Percentiles rank a stretch among this genome's conserved stretches.
Evolutionary conservation across 2,888 invertebrate species (phyloP).

Genomic region (Coleophora flavipennella): DNA sequence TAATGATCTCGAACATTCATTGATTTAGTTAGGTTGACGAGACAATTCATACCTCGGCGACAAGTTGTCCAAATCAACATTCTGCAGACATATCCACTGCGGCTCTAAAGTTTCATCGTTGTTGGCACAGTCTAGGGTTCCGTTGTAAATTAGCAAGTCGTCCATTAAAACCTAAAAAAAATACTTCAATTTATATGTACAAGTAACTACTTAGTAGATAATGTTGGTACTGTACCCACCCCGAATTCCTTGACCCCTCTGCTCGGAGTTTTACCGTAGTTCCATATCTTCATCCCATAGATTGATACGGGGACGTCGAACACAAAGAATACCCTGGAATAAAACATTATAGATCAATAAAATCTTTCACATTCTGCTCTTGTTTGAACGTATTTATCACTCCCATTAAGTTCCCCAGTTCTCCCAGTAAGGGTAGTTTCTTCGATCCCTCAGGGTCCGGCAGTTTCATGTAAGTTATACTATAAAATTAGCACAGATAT

Average conservation of each 20-base stretch:
- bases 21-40: too few species aligned
- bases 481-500: too few species aligned
- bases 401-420: too few species aligned
- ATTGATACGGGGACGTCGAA: constrained; percentile 83
- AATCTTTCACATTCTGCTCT: too few species aligned
- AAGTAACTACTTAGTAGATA: too few species aligned
- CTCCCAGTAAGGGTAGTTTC: too few species aligned
- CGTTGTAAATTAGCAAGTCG: constrained; percentile 85
- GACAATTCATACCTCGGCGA: constrained; percentile 39
- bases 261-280: constrained; percentile 84
- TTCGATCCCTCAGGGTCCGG: too few species aligned
- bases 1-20: too few species aligned
- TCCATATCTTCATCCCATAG: constrained; percentile 85
- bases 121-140: constrained; percentile 70
- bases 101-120: constrained; percentile 36
- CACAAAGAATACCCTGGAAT: constrained; percentile 80
- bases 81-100: constrained; percentile 57
- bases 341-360: too few species aligned
- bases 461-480: too few species aligned
- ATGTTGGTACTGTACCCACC: constrained; percentile 58
- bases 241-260: constrained; percentile 88
- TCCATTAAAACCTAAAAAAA: constrained; percentile 80
- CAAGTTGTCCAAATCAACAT: constrained; percentile 39
- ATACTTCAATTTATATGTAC: not conserved
- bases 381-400: too few species aligned